Conservation (phyloP, 2,888 invertebrate species). For the Drosophila ezoana region DNA sequence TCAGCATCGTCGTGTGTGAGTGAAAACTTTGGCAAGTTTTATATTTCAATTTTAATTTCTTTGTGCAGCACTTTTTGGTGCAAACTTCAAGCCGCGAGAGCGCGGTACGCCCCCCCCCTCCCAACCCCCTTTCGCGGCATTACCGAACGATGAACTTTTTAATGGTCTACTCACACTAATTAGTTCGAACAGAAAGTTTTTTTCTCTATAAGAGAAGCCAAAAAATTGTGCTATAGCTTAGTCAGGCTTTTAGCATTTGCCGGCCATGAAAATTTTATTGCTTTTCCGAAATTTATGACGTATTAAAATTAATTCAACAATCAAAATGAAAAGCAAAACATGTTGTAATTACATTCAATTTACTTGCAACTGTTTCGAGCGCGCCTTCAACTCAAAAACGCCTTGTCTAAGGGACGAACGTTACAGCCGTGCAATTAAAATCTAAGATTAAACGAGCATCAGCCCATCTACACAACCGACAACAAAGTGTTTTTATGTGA, state of each 20-base stretch:
- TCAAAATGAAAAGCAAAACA: conserved; percentile 66
- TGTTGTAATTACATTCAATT: conserved; percentile 79
- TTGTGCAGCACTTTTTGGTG: conserved; percentile 49
- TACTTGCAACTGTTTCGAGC: conserved; percentile 60
- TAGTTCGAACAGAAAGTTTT: conserved; percentile 52
- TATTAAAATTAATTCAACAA: conserved; percentile 71
- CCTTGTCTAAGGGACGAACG: conserved; percentile 47
- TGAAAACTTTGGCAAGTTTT: conserved; percentile 68
- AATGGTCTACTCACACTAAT: conserved; percentile 66
- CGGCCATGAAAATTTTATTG: conserved; percentile 46
- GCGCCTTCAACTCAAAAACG: conserved; percentile 5
- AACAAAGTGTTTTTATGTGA: conserved; percentile 71
- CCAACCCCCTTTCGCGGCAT: background rate
- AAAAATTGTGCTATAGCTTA: conserved; percentile 24
- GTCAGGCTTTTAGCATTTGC: conserved; percentile 54
- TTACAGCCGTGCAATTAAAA: conserved; percentile 76
- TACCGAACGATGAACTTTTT: conserved; percentile 37
- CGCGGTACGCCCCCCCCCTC: background rate
- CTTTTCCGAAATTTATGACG: conserved; percentile 63
- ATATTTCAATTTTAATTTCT: conserved; percentile 77
- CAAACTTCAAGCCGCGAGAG: conserved; percentile 63
- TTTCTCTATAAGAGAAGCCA: conserved; percentile 23
- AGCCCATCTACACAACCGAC: conserved; percentile 41
- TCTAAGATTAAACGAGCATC: conserved; percentile 75
- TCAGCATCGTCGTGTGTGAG: conserved; percentile 35